A percentile compares a stretch with the other conserved stretches of the same genome.
phyloP scores from a whole-genome alignment of 2,113 vertebrate species.

The Meleagris gallopavo region DNA sequence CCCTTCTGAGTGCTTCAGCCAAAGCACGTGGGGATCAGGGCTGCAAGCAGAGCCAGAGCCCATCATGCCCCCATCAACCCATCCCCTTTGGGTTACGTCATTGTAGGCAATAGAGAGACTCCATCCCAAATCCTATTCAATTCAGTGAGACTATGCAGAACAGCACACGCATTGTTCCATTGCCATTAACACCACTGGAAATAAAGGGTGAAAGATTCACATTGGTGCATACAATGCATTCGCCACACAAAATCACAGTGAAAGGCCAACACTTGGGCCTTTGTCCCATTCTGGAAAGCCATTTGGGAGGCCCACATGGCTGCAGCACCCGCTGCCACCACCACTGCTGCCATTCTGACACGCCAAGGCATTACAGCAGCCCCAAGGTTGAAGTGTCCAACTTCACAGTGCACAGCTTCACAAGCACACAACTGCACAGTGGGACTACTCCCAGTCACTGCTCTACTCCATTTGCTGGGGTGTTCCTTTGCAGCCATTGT shows the following conservation, averaged over 20 bases:
- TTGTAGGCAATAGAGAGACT: slow-evolving; percentile 20
- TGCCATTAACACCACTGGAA: slow-evolving; percentile 49
- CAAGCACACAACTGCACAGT: background rate
- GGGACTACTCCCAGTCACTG: slow-evolving; percentile 44
- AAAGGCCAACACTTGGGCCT: slow-evolving; percentile 30
- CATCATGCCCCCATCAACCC: background rate
- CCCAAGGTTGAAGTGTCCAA: slow-evolving; percentile 66
- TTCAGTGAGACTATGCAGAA: slow-evolving; percentile 30
- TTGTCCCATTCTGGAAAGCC: slow-evolving; percentile 55
- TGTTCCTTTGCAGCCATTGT: slow-evolving; percentile 64
- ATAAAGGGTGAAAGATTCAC: slow-evolving; percentile 39
- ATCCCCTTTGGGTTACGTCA: background rate
- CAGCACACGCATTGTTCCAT: slow-evolving; percentile 15
- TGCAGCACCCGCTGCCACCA: background rate
- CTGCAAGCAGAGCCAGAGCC: slow-evolving; percentile 47
- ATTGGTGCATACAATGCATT: slow-evolving; percentile 12
- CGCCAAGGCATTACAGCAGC: slow-evolving; percentile 44
- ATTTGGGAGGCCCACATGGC: slow-evolving; percentile 51
- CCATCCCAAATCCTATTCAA: slow-evolving; percentile 8
- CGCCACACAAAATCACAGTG: slow-evolving; percentile 34
- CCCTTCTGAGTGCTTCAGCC: background rate
- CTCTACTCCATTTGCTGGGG: slow-evolving; percentile 49
- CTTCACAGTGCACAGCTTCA: background rate
- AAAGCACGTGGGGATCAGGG: background rate
- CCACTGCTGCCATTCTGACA: slow-evolving; percentile 43